Percentiles rank a stretch among this genome's conserved stretches.
These are phyloP conservation scores for Hirundo rustica DNA, from an alignment of 2,797 vertebrate species.

Conservation along the genomic window DNA sequence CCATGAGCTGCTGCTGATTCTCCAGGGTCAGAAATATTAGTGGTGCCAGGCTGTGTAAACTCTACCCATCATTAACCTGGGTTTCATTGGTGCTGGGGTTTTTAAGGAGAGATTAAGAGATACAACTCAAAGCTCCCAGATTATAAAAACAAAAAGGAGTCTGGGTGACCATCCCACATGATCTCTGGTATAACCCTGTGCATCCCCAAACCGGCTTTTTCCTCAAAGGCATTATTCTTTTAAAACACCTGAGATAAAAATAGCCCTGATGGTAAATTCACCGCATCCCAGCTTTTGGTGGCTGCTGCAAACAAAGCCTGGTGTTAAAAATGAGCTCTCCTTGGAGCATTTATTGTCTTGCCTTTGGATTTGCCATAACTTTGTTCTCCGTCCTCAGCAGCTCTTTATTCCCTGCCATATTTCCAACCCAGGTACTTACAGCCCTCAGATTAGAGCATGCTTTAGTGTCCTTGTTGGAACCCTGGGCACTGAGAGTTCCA, in stretches of 20 bases:
- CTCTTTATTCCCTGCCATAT: not conserved
- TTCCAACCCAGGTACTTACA: not conserved
- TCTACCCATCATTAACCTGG: not conserved
- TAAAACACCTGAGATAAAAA: not conserved
- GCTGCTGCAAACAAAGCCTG: not conserved
- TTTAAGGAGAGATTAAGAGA: not conserved
- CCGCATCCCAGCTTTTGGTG: not conserved
- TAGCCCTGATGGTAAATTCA: not conserved
- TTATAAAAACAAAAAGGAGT: not conserved
- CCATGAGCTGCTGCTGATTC: not conserved
- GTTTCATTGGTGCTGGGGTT: not conserved
- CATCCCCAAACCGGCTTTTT: not conserved
- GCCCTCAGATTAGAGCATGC: fast-evolving
- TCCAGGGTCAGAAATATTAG: not conserved
- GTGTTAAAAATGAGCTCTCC: not conserved
- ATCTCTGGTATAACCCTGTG: not conserved
- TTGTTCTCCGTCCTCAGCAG: fast-evolving
- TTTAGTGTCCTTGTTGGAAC: not conserved
- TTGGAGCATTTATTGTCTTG: fast-evolving
- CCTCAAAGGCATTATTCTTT: not conserved
- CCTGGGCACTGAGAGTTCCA: not conserved
- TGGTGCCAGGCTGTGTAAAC: not conserved
- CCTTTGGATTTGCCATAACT: not conserved
- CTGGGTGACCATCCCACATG: not conserved
- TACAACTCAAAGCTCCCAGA: not conserved